phyloP scores from a whole-genome alignment of 2,113 vertebrate species.

The Bufo bufo region DNA sequence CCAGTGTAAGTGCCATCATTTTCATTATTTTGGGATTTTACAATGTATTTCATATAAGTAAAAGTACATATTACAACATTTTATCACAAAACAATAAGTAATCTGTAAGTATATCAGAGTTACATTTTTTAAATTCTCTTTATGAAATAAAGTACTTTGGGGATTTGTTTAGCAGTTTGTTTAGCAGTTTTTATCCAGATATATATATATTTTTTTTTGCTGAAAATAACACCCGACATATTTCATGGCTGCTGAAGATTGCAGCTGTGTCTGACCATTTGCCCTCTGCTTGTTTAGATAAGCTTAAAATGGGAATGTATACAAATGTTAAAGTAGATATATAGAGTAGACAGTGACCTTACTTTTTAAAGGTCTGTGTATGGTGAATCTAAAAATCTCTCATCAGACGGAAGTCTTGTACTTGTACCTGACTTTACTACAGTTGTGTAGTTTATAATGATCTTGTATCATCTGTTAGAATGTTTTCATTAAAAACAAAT shows the following conservation, averaged over 20 bases:
- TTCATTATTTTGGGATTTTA: neutral
- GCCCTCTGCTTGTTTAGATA: conserved; percentile 11
- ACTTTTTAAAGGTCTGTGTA: neutral
- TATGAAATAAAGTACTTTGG: too few species aligned
- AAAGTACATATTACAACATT: neutral
- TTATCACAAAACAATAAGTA: too few species aligned
- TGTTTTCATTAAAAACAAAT: neutral
- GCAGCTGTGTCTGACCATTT: conserved; percentile 15
- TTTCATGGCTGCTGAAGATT: neutral
- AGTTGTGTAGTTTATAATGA: neutral
- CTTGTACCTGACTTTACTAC: neutral
- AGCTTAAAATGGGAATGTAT: conserved; percentile 21
- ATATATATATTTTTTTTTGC: too few species aligned
- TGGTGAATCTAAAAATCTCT: neutral
- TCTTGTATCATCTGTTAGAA: neutral
- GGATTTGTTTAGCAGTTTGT: too few species aligned
- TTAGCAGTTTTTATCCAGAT: too few species aligned
- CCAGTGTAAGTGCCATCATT: neutral
- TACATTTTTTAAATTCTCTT: neutral
- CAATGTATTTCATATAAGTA: neutral
- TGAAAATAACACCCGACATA: neutral
- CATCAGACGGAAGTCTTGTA: neutral
- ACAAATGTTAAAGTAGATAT: conserved; percentile 9
- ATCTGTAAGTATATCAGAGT: neutral
- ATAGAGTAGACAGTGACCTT: neutral